Conservation (phyloP, 1,140 invertebrate genomes). For the Zaprionus vittiger region DNA sequence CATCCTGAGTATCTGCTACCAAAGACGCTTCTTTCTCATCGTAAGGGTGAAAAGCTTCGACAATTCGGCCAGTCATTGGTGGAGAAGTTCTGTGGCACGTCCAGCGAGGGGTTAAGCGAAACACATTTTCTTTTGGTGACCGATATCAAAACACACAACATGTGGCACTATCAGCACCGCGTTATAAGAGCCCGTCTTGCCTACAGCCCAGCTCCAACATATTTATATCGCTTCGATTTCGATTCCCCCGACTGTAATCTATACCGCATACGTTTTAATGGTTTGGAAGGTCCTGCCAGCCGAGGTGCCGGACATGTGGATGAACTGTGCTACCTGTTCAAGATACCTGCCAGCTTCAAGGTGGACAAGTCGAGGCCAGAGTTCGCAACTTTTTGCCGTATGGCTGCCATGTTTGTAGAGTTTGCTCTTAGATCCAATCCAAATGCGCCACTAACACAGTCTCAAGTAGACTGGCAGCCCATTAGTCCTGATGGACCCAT, state of each 20-base stretch:
- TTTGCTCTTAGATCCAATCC: conserved; percentile 84
- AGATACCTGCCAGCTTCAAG: conserved; percentile 83
- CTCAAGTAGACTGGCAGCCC: conserved; percentile 75
- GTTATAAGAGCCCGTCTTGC: conserved; percentile 63
- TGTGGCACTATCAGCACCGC: conserved; percentile 74
- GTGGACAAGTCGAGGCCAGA: conserved; percentile 69
- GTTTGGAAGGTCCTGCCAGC: conserved; percentile 48
- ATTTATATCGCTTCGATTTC: conserved; percentile 84
- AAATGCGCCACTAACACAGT: conserved; percentile 56
- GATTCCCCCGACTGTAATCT: conserved; percentile 76
- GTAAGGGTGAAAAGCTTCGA: conserved; percentile 31
- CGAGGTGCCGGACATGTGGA: conserved; percentile 86
- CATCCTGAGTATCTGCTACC: conserved; percentile 54
- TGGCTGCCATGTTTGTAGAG: conserved; percentile 83
- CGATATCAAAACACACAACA: conserved; percentile 46
- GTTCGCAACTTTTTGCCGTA: conserved; percentile 79
- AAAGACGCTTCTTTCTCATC: conserved; percentile 15
- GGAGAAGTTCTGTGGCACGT: conserved; percentile 26
- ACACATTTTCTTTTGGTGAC: not conserved
- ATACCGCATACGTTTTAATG: conserved; percentile 55
- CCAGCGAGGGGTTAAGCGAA: conserved; percentile 15
- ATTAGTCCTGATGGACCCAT: conserved; percentile 55
- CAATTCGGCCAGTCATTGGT: conserved; percentile 50
- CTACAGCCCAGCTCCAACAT: conserved; percentile 74
- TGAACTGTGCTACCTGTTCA: conserved; percentile 88